A percentile compares a stretch with the other conserved stretches of the same genome.
Conservation (phyloP, 2,113 vertebrate genomes). For the Grus americana region DNA sequence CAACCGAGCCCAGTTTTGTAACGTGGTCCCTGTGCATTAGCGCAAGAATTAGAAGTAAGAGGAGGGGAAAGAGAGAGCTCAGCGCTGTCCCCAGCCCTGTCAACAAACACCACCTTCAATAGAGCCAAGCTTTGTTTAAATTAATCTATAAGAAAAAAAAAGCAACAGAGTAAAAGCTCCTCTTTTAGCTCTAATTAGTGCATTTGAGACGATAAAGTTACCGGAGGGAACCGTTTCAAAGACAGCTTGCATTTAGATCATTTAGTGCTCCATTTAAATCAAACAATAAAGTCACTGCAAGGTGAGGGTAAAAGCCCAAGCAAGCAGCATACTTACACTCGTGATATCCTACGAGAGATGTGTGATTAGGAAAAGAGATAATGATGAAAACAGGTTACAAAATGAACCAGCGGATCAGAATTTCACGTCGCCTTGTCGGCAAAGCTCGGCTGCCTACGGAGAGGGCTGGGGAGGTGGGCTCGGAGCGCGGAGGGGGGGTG, state of each 20-base stretch:
- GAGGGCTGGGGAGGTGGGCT: background rate
- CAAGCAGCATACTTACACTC: conserved; percentile 72
- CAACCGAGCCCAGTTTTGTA: background rate
- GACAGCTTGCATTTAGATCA: background rate
- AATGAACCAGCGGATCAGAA: background rate
- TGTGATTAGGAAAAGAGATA: conserved; percentile 59
- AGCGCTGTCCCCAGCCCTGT: background rate
- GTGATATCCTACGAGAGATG: conserved; percentile 72
- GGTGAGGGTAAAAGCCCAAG: conserved; percentile 57
- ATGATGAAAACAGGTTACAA: conserved; percentile 58
- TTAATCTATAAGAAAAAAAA: background rate
- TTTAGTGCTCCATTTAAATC: conserved; percentile 21
- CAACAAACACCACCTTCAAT: conserved; percentile 19
- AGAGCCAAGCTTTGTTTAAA: conserved; percentile 44
- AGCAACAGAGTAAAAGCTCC: conserved; percentile 29
- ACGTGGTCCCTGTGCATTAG: background rate
- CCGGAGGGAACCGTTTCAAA: conserved; percentile 22
- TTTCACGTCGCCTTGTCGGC: background rate
- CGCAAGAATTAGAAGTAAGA: background rate
- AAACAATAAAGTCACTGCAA: conserved; percentile 46
- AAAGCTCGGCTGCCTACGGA: background rate
- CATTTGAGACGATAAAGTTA: conserved; percentile 34
- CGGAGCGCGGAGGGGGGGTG: background rate
- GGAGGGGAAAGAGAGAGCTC: background rate
- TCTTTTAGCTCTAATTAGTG: conserved; percentile 64